Evolutionary conservation across 2,888 invertebrate genomes (phyloP), one percentile per base, ranked within the genome.

Genomic region (Lordiphosa andalusiaca): DNA sequence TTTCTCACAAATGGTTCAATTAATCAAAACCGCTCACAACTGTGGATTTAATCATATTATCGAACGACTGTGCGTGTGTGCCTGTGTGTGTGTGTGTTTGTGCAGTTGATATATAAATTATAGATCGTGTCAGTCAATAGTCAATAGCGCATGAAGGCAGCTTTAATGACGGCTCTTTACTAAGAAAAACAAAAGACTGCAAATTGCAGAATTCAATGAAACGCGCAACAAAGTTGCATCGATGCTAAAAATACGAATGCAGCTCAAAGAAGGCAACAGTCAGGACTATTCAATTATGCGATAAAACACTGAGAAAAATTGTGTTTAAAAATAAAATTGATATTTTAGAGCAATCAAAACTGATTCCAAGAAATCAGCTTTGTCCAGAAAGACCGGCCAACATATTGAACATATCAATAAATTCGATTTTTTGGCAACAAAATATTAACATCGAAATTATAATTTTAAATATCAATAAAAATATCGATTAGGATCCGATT

Each of bases 1-100:
- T 67, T 72, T 65, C 82, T 56, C 73, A 71, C 76, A 80, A 80
- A 80, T 73, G 70, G 66, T 78, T 78, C 78, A 80, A 80, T 80
- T 80, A 82, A 80, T 80, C 80, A 80, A 76, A 70, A 52, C 47
- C 68, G 56, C 72, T 55, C 53, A 71, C 78, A 73, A 78, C 76
- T 76, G 78, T 73, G 63, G 65, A 62, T 75, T 77, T 78, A 81
- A 80, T 80, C 75, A 71, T 66, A 75, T 77, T 77, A 81, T 73
- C 69, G 58, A 59, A 40, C 37, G 16, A 53, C 38, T 57, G 38
- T 50, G 21, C 19, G 40, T 44, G 53, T 39, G 37, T 58, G 68
- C 38, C 12, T 37, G 7, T 37, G 9, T 19, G 36, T 48, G 19
- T 48, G 38, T 36, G 23, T 10, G 12, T n/a, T n/a, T n/a, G n/a